These are phyloP conservation scores for Tetramorium alpestre DNA, from an alignment of 1,140 invertebrate species.

Conservation along the genomic window DNA sequence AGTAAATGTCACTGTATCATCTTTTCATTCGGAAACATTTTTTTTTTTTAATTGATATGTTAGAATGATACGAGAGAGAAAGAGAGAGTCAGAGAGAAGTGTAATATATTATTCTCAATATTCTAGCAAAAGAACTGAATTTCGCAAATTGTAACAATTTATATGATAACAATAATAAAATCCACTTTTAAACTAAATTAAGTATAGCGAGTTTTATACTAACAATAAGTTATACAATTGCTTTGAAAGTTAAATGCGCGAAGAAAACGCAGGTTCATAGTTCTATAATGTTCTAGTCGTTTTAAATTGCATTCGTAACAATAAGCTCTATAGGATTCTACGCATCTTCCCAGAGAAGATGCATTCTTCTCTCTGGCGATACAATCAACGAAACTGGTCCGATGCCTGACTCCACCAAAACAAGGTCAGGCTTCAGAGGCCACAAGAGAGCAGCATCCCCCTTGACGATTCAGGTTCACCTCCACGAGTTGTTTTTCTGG, in stretches of 20 bases:
- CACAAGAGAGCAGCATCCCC: slow-evolving; percentile 2
- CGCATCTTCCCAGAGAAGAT: not conserved
- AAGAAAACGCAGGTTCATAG: not conserved
- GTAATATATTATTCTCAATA: too few species aligned
- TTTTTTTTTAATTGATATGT: not conserved
- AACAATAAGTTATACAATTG: not conserved
- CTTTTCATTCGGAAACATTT: not conserved
- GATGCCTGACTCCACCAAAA: slow-evolving; percentile 3
- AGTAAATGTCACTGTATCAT: not conserved
- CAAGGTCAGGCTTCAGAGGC: slow-evolving; percentile 5
- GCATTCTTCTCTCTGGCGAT: slow-evolving; percentile 26
- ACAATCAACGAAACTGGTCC: slow-evolving; percentile 46
- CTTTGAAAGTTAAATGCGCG: not conserved
- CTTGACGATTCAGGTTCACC: slow-evolving; percentile 24
- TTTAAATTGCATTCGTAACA: slow-evolving; percentile 2
- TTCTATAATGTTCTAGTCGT: not conserved
- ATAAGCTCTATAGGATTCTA: not conserved
- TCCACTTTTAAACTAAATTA: not conserved
- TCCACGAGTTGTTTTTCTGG: slow-evolving; percentile 56
- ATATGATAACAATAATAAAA: not conserved
- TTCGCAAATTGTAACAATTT: not conserved
- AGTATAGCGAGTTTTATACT: too few species aligned
- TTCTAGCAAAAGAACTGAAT: not conserved
- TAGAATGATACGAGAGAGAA: not conserved
- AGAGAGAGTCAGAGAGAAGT: too few species aligned